Conservation (phyloP, 2,797 vertebrate species). For the Trachurus trachurus region DNA sequence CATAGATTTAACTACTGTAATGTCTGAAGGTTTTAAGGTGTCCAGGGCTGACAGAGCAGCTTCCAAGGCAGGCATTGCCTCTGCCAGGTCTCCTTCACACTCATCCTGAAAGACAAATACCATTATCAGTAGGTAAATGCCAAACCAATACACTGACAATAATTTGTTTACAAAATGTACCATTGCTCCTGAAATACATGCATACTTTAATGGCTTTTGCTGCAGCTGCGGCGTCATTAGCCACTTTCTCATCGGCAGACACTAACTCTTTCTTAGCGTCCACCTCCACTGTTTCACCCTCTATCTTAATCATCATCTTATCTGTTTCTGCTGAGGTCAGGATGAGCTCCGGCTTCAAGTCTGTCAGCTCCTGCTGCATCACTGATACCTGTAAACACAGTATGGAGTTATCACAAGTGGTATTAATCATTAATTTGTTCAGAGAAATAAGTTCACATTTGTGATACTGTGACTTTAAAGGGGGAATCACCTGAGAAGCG, state of each 20-base stretch:
- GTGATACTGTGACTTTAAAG: neutral
- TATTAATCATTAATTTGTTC: neutral
- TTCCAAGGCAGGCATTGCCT: slow-evolving; percentile 93
- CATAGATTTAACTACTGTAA: slow-evolving; percentile 95
- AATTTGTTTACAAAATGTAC: neutral
- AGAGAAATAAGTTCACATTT: neutral
- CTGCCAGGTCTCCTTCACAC: slow-evolving; percentile 93
- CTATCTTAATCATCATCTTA: slow-evolving; percentile 93
- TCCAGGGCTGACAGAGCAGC: slow-evolving; percentile 92
- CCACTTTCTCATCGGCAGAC: slow-evolving; percentile 92
- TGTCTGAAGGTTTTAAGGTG: slow-evolving; percentile 93
- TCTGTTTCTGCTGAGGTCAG: slow-evolving; percentile 92
- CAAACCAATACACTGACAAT: slow-evolving; percentile 1
- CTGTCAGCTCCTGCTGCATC: slow-evolving; percentile 94
- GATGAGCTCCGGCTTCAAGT: slow-evolving; percentile 92
- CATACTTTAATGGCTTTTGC: slow-evolving; percentile 93
- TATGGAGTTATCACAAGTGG: neutral
- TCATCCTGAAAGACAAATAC: slow-evolving; percentile 86
- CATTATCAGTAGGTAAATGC: neutral
- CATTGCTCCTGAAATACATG: neutral
- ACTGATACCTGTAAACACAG: slow-evolving; percentile 87
- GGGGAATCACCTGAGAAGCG: slow-evolving; percentile 89
- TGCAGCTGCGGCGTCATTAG: slow-evolving; percentile 91
- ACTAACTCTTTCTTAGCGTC: slow-evolving; percentile 94
- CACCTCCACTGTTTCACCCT: slow-evolving; percentile 90